Evolutionary conservation across 1,140 invertebrate genomes (phyloP).

Genomic region (Saxidomus purpurata): DNA sequence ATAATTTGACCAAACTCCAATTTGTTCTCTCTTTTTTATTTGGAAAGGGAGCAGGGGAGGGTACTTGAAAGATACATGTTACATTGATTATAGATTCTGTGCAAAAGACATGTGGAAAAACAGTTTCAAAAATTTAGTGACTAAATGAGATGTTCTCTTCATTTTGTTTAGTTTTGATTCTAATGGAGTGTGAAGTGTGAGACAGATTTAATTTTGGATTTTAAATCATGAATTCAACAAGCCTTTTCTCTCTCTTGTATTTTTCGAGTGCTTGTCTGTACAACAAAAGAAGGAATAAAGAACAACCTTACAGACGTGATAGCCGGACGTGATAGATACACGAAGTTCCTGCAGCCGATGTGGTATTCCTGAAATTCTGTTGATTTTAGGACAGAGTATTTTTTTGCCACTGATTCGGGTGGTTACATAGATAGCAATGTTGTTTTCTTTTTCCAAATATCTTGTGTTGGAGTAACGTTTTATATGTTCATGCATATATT

Average conservation of each 20-base stretch:
- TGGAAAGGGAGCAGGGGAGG: no score
- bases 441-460: no score
- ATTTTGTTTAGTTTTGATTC: neutral
- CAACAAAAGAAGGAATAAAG: constrained; percentile 11
- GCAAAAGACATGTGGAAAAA: no score
- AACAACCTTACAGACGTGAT: neutral
- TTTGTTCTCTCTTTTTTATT: neutral
- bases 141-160: neutral
- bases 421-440: no score
- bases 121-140: no score
- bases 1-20: neutral
- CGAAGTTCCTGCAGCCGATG: neutral
- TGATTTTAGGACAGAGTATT: constrained; percentile 19
- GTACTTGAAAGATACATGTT: no score
- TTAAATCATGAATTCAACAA: neutral
- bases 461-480: no score
- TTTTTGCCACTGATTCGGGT: neutral
- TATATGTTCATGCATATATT: no score
- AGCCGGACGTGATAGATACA: neutral
- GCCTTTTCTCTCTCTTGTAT: constrained; percentile 45
- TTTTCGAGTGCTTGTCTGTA: constrained; percentile 38
- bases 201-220: neutral
- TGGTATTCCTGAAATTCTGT: neutral
- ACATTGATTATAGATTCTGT: no score
- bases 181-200: neutral